These are phyloP conservation scores for Lepus timidus DNA, from an alignment of 2,113 vertebrate genomes.

Conservation along the genomic window DNA sequence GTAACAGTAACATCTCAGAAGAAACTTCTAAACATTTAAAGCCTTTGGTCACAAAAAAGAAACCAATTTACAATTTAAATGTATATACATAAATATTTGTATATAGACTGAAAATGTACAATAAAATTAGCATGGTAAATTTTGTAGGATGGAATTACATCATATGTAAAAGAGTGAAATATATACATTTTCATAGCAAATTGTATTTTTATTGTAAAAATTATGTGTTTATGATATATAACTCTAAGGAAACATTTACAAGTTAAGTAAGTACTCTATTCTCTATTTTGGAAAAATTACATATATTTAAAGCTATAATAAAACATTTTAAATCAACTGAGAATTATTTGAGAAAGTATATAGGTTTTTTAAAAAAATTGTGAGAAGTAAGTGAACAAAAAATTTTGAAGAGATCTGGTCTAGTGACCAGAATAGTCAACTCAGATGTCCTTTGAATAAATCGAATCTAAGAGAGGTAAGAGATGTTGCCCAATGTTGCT, in stretches of 20 bases:
- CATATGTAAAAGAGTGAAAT: neutral
- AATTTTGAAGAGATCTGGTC: neutral
- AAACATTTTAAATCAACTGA: neutral
- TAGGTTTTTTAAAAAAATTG: neutral
- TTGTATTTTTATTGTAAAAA: neutral
- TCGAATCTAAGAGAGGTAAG: neutral
- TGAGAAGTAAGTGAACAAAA: neutral
- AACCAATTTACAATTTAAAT: neutral
- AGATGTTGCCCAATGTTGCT: neutral
- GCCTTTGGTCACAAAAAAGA: neutral
- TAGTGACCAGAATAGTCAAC: neutral
- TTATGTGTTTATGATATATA: neutral
- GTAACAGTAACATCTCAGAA: neutral
- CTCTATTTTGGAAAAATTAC: neutral
- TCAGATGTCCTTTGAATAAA: neutral
- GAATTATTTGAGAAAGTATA: neutral
- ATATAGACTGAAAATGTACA: neutral
- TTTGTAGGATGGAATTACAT: neutral
- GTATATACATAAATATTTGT: neutral
- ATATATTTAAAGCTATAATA: neutral
- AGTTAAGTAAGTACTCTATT: neutral
- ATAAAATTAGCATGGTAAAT: neutral
- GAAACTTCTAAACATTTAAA: neutral
- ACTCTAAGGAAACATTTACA: neutral
- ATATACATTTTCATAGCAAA: neutral